Evolutionary conservation across 2,113 vertebrate species (phyloP).

Genomic region (Actinemys pallida): DNA sequence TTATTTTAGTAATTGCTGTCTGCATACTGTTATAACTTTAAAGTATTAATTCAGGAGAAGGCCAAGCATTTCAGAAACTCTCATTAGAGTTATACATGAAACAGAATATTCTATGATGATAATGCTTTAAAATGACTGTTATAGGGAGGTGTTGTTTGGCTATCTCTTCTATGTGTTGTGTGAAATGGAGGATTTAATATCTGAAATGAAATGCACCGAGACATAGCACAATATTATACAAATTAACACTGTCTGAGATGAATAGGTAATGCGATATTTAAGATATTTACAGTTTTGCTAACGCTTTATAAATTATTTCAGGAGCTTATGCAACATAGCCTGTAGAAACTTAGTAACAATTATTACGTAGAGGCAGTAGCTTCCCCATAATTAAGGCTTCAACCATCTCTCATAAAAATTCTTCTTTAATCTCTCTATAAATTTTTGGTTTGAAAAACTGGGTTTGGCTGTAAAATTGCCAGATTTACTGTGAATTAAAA

Average conservation of each 20-base stretch:
- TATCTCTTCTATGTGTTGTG: background rate
- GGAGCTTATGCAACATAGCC: background rate
- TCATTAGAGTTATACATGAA: background rate
- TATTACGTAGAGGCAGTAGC: background rate
- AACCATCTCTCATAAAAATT: background rate
- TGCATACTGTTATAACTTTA: background rate
- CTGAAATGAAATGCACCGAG: background rate
- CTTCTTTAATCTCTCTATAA: background rate
- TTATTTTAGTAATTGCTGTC: slow-evolving; percentile 15
- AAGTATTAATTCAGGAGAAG: slow-evolving; percentile 17
- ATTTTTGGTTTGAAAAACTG: background rate
- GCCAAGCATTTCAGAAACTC: slow-evolving; percentile 8
- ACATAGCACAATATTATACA: background rate
- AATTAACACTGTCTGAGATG: background rate
- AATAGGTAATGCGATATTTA: background rate
- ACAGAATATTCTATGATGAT: background rate
- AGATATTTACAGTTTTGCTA: background rate
- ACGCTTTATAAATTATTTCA: background rate
- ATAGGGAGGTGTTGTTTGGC: background rate
- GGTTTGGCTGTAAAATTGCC: background rate
- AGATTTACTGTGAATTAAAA: background rate
- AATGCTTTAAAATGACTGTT: background rate
- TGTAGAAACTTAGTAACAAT: background rate
- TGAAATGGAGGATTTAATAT: background rate
- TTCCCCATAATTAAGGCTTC: background rate